Percentiles rank a stretch among this genome's conserved stretches.
Evolutionary conservation across 2,888 invertebrate species (phyloP).

Genomic region (Adelognathus sp.): DNA sequence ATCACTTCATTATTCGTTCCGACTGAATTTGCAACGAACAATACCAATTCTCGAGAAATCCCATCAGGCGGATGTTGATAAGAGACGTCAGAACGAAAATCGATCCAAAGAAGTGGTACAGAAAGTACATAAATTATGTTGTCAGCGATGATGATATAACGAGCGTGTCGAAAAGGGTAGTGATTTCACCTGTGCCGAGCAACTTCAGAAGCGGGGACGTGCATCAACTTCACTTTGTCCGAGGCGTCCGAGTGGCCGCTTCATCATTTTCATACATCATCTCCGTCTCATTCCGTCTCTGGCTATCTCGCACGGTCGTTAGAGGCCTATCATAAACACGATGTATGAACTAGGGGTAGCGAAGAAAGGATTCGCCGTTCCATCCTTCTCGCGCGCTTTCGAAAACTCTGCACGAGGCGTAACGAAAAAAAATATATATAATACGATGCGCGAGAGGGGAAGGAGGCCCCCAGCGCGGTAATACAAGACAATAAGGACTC

Average conservation of each 20-base stretch:
- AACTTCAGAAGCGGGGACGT: constrained; percentile 29
- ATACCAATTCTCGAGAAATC: background rate
- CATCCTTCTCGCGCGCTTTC: constrained; percentile 21
- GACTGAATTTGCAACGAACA: too few species aligned
- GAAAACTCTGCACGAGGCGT: constrained; percentile 6
- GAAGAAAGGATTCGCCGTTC: constrained; percentile 26
- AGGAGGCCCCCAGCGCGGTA: constrained; percentile 60
- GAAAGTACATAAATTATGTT: background rate
- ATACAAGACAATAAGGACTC: constrained; percentile 73
- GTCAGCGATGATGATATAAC: background rate
- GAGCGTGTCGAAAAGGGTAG: constrained; percentile 7
- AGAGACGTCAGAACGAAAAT: background rate
- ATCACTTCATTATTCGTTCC: too few species aligned
- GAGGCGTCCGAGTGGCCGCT: constrained; percentile 22
- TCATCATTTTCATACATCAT: constrained; percentile 3
- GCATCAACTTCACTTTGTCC: constrained; percentile 7
- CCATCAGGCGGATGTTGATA: background rate
- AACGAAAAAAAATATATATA: constrained; percentile 43
- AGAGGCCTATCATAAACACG: constrained; percentile 73
- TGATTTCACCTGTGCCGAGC: constrained; percentile 12
- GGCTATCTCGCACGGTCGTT: constrained; percentile 39
- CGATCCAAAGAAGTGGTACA: background rate
- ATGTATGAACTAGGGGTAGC: constrained; percentile 71
- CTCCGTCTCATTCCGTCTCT: too few species aligned
- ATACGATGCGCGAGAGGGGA: constrained; percentile 31